Evolutionary conservation across 2,113 vertebrate genomes (phyloP).

Genomic region (Paradisaea rubra): DNA sequence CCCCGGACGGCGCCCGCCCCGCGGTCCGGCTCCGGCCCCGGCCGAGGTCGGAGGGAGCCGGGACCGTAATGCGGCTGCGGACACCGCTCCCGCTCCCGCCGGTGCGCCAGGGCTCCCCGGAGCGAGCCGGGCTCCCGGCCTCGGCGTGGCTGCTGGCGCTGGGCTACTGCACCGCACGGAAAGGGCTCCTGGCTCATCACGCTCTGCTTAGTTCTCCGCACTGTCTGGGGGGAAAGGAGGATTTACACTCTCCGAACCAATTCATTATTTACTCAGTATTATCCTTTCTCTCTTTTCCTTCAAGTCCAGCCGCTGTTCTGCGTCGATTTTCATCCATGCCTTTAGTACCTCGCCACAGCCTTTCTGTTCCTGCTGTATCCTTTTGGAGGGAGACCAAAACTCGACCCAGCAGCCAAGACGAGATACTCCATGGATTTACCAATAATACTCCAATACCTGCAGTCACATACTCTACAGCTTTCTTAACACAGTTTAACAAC

Average conservation of each 20-base stretch:
- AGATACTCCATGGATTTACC: not conserved
- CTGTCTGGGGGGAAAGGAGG: not conserved
- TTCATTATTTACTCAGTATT: not conserved
- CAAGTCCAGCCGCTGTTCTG: not conserved
- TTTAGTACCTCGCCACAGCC: not conserved
- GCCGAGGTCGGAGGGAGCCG: not conserved
- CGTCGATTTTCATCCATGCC: not conserved
- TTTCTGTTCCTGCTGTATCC: not conserved
- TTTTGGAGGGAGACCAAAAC: not conserved
- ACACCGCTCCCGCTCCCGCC: not conserved
- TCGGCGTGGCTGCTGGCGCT: not conserved
- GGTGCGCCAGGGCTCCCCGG: not conserved
- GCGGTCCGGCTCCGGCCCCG: not conserved
- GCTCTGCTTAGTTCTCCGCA: not conserved
- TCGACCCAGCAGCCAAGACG: not conserved
- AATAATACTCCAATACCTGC: not conserved
- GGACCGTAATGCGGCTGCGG: constrained; percentile 29
- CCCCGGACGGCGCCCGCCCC: not conserved
- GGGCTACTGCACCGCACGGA: not conserved
- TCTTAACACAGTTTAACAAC: not conserved
- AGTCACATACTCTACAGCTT: not conserved
- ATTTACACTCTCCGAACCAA: not conserved
- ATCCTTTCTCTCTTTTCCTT: not conserved
- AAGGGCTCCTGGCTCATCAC: not conserved
- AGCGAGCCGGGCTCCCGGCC: not conserved